Evolutionary conservation across 2,888 invertebrate species (phyloP).

Genomic region (Habroteleia sp.): DNA sequence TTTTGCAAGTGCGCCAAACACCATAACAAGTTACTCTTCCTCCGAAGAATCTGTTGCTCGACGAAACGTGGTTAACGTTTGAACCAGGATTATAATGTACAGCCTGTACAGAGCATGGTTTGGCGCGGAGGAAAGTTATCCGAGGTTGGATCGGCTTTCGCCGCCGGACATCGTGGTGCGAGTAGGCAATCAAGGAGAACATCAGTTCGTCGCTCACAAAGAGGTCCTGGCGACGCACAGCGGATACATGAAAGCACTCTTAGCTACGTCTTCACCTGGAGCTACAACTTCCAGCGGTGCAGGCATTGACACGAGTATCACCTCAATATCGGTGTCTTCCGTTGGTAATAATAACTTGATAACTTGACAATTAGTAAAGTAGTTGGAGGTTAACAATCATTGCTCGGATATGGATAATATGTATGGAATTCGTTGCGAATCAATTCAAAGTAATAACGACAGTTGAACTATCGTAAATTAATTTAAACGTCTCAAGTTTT

Average conservation of each 20-base stretch:
- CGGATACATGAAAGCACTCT: conserved; percentile 87
- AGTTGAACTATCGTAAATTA: no score
- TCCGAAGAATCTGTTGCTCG: background rate
- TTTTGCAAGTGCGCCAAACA: no score
- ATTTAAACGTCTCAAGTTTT: no score
- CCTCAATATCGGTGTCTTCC: conserved; percentile 77
- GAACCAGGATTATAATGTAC: conserved; percentile 72
- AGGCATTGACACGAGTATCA: conserved; percentile 66
- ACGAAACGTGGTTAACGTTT: background rate
- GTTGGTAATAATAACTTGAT: conserved; percentile 76
- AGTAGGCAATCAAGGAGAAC: conserved; percentile 84
- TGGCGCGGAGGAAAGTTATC: conserved; percentile 73
- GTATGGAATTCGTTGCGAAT: no score
- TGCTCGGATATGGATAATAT: no score
- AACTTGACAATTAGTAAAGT: no score
- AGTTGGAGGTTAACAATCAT: no score
- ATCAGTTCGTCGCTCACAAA: conserved; percentile 87
- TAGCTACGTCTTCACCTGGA: conserved; percentile 74
- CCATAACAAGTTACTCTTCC: no score
- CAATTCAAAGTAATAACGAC: no score
- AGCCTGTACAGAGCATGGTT: conserved; percentile 81
- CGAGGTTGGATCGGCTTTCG: conserved; percentile 74
- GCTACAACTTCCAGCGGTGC: conserved; percentile 50
- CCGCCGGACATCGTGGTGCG: conserved; percentile 85
- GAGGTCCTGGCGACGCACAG: conserved; percentile 86